phyloP scores from a whole-genome alignment of 2,888 invertebrate genomes.

The Erynnis tages region DNA sequence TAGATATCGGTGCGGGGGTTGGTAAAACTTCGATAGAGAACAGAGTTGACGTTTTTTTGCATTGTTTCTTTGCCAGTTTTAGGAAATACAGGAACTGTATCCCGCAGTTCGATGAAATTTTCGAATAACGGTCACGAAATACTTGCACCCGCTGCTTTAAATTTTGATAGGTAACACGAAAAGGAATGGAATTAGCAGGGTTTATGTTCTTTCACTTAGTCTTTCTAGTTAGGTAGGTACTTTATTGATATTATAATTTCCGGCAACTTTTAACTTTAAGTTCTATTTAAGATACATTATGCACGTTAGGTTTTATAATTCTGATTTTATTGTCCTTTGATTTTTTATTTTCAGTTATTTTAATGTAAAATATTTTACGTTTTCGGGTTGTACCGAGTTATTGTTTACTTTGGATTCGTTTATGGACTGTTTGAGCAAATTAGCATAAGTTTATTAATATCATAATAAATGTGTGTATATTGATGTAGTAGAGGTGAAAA shows the following conservation, averaged over 20 bases:
- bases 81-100: not conserved
- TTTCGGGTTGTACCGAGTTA: conserved; percentile 1
- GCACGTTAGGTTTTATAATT: too few species aligned
- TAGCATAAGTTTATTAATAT: conserved; percentile 3
- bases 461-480: not conserved
- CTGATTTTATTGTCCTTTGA: too few species aligned
- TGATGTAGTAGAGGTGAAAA: not conserved
- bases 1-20: not conserved
- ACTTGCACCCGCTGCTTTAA: conserved; percentile 12
- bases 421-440: conserved; percentile 1
- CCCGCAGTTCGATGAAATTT: not conserved
- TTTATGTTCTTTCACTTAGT: conserved; percentile 1
- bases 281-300: too few species aligned
- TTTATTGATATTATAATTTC: too few species aligned
- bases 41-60: not conserved
- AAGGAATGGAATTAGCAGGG: conserved; percentile 9
- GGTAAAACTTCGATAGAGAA: not conserved
- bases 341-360: conserved; percentile 12
- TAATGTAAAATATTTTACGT: conserved; percentile 4
- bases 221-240: not conserved
- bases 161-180: not conserved
- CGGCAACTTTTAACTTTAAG: too few species aligned
- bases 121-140: conserved; percentile 10
- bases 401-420: conserved; percentile 12
- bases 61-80: not conserved